Evolutionary conservation across 2,113 vertebrate species (phyloP), one percentile per base, ranked within the genome.

Genomic region (Calidris pygmaea): DNA sequence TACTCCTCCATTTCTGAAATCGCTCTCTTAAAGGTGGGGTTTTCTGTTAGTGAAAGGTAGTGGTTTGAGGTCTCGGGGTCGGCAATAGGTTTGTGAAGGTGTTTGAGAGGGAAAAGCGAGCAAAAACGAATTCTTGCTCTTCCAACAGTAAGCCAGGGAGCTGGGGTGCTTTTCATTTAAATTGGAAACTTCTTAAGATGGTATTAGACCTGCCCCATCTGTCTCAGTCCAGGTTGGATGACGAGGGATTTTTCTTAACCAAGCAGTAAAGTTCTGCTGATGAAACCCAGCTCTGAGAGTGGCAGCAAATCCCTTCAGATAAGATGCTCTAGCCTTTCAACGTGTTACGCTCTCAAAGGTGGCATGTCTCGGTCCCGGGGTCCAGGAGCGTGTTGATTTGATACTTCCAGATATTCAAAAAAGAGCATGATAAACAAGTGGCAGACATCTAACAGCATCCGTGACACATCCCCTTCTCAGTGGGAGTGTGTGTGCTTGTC

Each of bases 311-410:
- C 78, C 78, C 32, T 59, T 76, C 29, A 2, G 6, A 1, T n/a
- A 14, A 12, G 1, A 1, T 3, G 13, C 55, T 60, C 39, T 7
- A 47, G 53, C 35, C 0, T 59, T 84, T 1, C 2, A 8, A 16
- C 6, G 0, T 17, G 65, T 10, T 63, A 11, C 29, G 9, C 32
- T 68, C 22, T 22, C 35, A 14, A 3, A 12, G 0, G 0, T 1
- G 4, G 4, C 24, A 7, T 32, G n/a, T 22, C 21, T n/a, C 1
- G 4, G 39, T 26, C 45, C 68, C 19, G 53, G 32, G 29, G 8
- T 41, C 22, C 32, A 21, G 50, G 37, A 66, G 16, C 24, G 7
- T 20, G 0, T 43, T 12, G 23, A 7, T 55, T 9, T 73, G 29
- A 19, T 32, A 23, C 23, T 39, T 91, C 39, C 73, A 85, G 4